phyloP scores from a whole-genome alignment of 1,140 invertebrate species.

The Zaprionus inermis region DNA sequence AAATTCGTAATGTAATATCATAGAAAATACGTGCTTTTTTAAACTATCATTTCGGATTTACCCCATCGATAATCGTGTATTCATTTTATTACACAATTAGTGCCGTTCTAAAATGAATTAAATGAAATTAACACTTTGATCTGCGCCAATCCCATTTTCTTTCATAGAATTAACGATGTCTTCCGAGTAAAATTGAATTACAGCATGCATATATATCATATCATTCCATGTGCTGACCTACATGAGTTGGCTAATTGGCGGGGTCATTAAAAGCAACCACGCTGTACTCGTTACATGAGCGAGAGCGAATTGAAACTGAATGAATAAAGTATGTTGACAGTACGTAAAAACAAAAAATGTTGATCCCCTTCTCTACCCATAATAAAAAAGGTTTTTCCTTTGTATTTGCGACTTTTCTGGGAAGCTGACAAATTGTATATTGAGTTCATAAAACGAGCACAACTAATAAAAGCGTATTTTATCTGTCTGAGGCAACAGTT shows the following conservation, averaged over 20 bases:
- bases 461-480: neutral
- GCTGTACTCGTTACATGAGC: neutral
- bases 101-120: neutral
- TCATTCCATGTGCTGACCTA: neutral
- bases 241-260: neutral
- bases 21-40: no score
- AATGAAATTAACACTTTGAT: neutral
- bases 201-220: neutral
- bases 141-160: neutral
- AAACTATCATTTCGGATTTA: neutral
- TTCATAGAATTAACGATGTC: neutral
- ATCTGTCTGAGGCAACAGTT: neutral
- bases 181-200: constrained; percentile 2
- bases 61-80: neutral
- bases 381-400: neutral
- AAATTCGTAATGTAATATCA: no score
- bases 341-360: neutral
- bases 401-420: neutral
- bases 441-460: neutral
- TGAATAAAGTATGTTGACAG: neutral
- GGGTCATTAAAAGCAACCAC: constrained; percentile 3
- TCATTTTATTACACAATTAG: neutral
- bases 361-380: neutral
- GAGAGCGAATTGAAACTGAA: neutral
- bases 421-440: constrained; percentile 2